phyloP scores from a whole-genome alignment of 2,888 invertebrate genomes.

The Aleiodes testaceus region DNA sequence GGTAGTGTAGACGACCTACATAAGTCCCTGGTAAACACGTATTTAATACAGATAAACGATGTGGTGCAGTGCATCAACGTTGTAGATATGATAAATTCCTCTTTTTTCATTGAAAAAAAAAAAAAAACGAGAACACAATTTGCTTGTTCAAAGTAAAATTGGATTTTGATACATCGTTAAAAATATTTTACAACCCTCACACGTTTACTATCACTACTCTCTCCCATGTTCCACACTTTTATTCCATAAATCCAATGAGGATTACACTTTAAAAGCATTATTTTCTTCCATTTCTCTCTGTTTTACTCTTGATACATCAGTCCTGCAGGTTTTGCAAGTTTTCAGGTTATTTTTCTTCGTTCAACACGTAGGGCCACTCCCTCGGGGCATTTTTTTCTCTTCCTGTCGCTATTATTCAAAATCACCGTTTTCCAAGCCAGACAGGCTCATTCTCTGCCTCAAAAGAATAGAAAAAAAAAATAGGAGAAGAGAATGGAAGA shows the following conservation, averaged over 20 bases:
- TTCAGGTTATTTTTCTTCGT: slow-evolving; percentile 30
- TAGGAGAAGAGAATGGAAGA: too few relatives aligned
- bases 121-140: too few relatives aligned
- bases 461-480: neutral
- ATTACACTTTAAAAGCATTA: neutral
- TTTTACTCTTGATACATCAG: neutral
- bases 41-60: slow-evolving; percentile 12
- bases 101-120: neutral
- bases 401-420: slow-evolving; percentile 34
- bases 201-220: too few relatives aligned
- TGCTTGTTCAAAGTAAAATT: too few relatives aligned
- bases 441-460: neutral
- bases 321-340: slow-evolving; percentile 10
- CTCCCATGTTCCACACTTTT: neutral
- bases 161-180: too few relatives aligned
- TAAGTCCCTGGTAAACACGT: slow-evolving; percentile 20
- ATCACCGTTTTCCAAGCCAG: slow-evolving; percentile 9
- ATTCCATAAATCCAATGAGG: slow-evolving; percentile 31
- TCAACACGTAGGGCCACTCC: slow-evolving; percentile 24
- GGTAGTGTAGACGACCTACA: slow-evolving; percentile 34
- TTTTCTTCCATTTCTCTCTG: neutral
- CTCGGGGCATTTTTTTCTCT: slow-evolving; percentile 16
- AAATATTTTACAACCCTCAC: too few relatives aligned
- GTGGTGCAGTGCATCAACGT: slow-evolving; percentile 2
- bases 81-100: neutral